Evolutionary conservation across 2,113 vertebrate genomes (phyloP).

Genomic region (Guaruba guarouba): DNA sequence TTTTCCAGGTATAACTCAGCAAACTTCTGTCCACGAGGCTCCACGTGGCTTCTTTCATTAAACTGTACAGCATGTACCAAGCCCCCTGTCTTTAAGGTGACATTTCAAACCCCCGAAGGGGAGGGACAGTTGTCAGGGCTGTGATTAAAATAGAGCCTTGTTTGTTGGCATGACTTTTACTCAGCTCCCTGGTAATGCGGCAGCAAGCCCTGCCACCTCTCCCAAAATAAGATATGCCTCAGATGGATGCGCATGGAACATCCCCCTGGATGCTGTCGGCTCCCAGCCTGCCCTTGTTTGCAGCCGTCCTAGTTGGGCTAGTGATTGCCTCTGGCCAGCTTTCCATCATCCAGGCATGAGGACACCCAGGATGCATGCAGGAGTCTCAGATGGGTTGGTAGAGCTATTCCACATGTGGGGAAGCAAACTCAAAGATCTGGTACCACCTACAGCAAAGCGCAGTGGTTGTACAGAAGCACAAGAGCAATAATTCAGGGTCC

Average conservation of each 20-base stretch:
- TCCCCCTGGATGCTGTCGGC: background rate
- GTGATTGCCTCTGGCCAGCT: accelerated
- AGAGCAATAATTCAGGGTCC: background rate
- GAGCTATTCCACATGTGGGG: accelerated
- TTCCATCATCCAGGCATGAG: background rate
- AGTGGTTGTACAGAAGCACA: accelerated
- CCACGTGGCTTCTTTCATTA: background rate
- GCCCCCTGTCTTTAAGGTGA: constrained; percentile 22
- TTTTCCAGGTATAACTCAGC: background rate
- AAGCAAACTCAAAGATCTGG: background rate
- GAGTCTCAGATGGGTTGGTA: background rate
- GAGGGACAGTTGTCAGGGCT: constrained; percentile 26
- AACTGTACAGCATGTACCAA: constrained; percentile 40
- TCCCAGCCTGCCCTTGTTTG: background rate
- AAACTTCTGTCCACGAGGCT: background rate
- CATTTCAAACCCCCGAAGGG: background rate
- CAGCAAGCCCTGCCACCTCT: background rate
- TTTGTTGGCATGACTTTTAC: constrained; percentile 10
- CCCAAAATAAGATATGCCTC: background rate
- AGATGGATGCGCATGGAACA: background rate
- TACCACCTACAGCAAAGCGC: background rate
- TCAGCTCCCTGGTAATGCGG: background rate
- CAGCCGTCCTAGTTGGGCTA: background rate
- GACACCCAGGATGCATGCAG: accelerated
- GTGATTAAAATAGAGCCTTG: constrained; percentile 31